These are phyloP conservation scores for Idris sp. DNA, from an alignment of 1,140 invertebrate genomes.

Conservation along the genomic window DNA sequence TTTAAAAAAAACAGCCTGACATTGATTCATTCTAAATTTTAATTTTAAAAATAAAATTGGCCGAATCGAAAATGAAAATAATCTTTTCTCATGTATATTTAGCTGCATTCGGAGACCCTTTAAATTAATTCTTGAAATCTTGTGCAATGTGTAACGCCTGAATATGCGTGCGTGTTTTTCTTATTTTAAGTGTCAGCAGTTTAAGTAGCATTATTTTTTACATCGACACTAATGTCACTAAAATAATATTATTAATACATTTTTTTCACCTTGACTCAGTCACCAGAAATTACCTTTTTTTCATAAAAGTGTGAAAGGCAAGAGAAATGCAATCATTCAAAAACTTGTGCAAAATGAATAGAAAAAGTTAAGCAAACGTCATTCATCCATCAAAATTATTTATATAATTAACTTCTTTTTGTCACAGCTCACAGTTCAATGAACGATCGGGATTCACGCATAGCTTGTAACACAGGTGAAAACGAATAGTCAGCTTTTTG, in stretches of 20 bases:
- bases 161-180: slow-evolving; percentile 44
- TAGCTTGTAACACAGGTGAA: slow-evolving; percentile 56
- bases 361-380: slow-evolving; percentile 19
- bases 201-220: slow-evolving; percentile 36
- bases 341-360: too few relatives aligned
- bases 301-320: too few relatives aligned
- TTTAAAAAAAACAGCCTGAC: too few relatives aligned
- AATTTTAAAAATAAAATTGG: too few relatives aligned
- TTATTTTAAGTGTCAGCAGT: slow-evolving; percentile 49
- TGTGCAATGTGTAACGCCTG: too few relatives aligned
- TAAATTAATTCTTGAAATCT: too few relatives aligned
- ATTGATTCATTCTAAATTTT: too few relatives aligned
- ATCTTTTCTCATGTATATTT: too few relatives aligned
- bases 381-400: slow-evolving; percentile 48
- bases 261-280: background rate
- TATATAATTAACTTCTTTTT: slow-evolving; percentile 56
- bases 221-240: background rate
- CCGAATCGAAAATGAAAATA: too few relatives aligned
- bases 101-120: too few relatives aligned
- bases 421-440: slow-evolving; percentile 53
- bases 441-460: slow-evolving; percentile 56
- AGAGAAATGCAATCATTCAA: too few relatives aligned
- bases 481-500: slow-evolving; percentile 64
- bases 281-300: too few relatives aligned
- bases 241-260: slow-evolving; percentile 29